These are phyloP conservation scores for Lytechinus variegatus DNA, from an alignment of 35 echinoderm and acorn worm genomes.

Conservation along the genomic window DNA sequence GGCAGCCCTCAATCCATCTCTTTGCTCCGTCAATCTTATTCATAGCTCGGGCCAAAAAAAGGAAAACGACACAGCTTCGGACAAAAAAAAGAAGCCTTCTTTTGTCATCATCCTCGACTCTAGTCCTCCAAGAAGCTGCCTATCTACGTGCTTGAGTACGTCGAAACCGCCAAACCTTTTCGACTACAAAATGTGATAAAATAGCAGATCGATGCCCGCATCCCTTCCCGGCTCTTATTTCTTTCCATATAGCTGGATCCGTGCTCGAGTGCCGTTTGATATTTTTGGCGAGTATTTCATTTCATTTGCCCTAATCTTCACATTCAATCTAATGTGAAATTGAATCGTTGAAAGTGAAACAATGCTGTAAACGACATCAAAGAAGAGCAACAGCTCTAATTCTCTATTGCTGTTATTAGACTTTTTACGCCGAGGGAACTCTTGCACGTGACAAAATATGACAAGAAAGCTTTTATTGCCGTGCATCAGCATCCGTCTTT, in stretches of 20 bases:
- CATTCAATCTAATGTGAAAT: constrained; percentile 6
- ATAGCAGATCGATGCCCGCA: not conserved
- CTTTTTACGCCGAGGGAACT: not conserved
- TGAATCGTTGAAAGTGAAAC: constrained; percentile 18
- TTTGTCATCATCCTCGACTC: not conserved
- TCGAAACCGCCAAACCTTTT: not conserved
- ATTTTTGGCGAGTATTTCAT: constrained; percentile 12
- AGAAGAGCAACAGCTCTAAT: not conserved
- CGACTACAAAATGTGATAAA: constrained; percentile 5
- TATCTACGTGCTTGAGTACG: not conserved
- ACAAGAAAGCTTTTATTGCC: not conserved
- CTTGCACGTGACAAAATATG: not conserved
- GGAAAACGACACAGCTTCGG: not conserved
- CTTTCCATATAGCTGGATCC: not conserved
- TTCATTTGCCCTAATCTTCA: not conserved
- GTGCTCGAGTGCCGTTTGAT: constrained; percentile 9
- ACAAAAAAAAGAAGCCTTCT: not conserved
- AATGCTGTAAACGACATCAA: not conserved
- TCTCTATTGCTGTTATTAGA: not conserved
- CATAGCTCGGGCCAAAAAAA: not conserved
- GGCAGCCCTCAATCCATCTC: not conserved
- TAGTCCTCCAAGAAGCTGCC: not conserved
- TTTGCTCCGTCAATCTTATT: constrained; percentile 35
- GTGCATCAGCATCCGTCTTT: not conserved
- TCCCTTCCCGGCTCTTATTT: not conserved